phyloP scores from a whole-genome alignment of 2,797 vertebrate species.

The Telmatherina bonti region DNA sequence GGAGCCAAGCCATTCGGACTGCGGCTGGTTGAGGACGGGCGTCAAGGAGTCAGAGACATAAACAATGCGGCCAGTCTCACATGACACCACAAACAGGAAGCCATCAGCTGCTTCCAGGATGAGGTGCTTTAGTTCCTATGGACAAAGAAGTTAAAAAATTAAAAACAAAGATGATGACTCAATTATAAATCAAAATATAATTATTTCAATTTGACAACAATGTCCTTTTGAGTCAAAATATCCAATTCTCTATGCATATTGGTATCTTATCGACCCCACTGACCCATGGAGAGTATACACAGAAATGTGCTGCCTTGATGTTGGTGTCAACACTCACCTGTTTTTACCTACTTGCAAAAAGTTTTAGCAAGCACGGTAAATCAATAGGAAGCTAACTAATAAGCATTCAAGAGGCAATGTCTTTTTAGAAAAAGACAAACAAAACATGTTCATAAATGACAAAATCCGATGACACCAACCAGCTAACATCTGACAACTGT shows the following conservation, averaged over 20 bases:
- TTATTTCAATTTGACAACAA: too few species aligned
- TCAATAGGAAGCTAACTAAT: neutral
- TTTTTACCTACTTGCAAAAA: neutral
- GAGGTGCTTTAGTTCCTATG: slow-evolving; percentile 94
- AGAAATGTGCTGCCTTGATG: neutral
- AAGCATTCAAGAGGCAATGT: neutral
- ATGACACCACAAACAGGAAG: slow-evolving; percentile 96
- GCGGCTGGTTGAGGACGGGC: slow-evolving; percentile 93
- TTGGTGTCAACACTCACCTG: neutral
- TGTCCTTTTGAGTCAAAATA: neutral
- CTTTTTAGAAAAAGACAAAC: neutral
- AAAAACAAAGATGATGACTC: neutral
- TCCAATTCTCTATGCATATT: neutral
- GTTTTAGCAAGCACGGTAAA: neutral
- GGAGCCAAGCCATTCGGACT: slow-evolving; percentile 93
- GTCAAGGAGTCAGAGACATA: slow-evolving; percentile 95
- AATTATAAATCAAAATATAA: neutral
- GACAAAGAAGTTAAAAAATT: neutral
- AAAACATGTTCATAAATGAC: neutral
- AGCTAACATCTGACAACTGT: neutral
- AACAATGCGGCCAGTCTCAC: slow-evolving; percentile 91
- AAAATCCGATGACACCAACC: slow-evolving; percentile 4
- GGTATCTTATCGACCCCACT: neutral
- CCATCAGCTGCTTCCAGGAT: slow-evolving; percentile 96
- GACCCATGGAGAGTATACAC: neutral